These are phyloP conservation scores for Musca vetustissima DNA, from an alignment of 1,140 invertebrate species.

Conservation along the genomic window DNA sequence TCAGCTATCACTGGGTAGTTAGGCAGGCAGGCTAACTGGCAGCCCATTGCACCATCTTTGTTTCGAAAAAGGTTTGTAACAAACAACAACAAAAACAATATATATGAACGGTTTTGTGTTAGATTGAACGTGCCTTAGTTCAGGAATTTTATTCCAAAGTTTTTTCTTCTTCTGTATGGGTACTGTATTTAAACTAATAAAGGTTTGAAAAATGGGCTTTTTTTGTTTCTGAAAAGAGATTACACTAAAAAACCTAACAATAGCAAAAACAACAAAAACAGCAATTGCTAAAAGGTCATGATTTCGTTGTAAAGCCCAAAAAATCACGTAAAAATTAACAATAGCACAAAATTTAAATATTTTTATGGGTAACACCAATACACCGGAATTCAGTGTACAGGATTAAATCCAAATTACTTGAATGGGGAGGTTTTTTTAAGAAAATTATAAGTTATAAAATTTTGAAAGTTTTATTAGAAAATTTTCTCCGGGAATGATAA, in stretches of 20 bases:
- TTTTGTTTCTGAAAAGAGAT: neutral
- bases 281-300: constrained; percentile 15
- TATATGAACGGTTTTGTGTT: constrained; percentile 12
- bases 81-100: neutral
- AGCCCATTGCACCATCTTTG: neutral
- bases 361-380: no score
- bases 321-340: constrained; percentile 23
- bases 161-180: no score
- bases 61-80: neutral
- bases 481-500: no score
- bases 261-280: neutral
- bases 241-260: neutral
- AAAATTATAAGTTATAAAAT: no score
- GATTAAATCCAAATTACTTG: no score
- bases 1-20: neutral
- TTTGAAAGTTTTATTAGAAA: no score
- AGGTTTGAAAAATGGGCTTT: constrained; percentile 7
- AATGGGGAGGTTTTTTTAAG: no score
- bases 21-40: neutral
- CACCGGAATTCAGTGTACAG: no score
- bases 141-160: neutral
- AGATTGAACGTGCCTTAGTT: constrained; percentile 18
- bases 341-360: constrained; percentile 1
- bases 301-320: constrained; percentile 15
- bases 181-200: constrained; percentile 10